Evolutionary conservation across 1,140 invertebrate species (phyloP).

Genomic region (Odontomachus brunneus): DNA sequence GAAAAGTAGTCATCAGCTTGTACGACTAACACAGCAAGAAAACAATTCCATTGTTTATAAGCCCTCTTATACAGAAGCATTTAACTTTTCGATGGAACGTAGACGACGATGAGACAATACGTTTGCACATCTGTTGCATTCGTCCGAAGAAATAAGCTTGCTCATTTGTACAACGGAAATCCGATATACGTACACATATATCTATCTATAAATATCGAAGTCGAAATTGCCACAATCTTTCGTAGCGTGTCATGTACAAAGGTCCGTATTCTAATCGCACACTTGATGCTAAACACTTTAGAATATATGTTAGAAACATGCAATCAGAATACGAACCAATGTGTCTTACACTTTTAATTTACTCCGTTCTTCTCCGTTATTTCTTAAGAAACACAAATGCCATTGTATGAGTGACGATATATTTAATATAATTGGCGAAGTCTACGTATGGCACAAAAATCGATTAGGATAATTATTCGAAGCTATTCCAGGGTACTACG

Average conservation of each 20-base stretch:
- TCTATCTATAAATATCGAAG: slow-evolving; percentile 15
- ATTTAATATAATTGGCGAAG: neutral
- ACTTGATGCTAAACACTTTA: too few species aligned
- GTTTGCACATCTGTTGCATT: slow-evolving; percentile 15
- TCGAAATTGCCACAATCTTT: slow-evolving; percentile 20
- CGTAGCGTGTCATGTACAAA: neutral
- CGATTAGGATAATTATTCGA: slow-evolving; percentile 9
- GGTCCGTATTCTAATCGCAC: too few species aligned
- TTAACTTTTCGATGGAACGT: slow-evolving; percentile 24
- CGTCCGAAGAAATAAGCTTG: neutral
- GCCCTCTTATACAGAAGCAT: slow-evolving; percentile 15
- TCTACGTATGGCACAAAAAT: slow-evolving; percentile 14
- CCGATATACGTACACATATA: slow-evolving; percentile 17
- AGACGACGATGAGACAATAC: neutral
- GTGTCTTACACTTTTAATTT: neutral
- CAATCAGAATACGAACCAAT: too few species aligned
- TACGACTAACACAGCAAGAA: neutral
- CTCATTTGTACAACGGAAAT: slow-evolving; percentile 7
- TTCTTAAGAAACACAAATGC: neutral
- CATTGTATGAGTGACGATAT: neutral
- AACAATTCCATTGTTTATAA: neutral
- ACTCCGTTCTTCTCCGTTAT: neutral
- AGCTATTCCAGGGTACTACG: slow-evolving; percentile 23
- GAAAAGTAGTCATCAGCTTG: slow-evolving; percentile 33
- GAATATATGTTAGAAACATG: too few species aligned